phyloP scores from a whole-genome alignment of 2,888 invertebrate genomes.

The Scrobipalpa costella region DNA sequence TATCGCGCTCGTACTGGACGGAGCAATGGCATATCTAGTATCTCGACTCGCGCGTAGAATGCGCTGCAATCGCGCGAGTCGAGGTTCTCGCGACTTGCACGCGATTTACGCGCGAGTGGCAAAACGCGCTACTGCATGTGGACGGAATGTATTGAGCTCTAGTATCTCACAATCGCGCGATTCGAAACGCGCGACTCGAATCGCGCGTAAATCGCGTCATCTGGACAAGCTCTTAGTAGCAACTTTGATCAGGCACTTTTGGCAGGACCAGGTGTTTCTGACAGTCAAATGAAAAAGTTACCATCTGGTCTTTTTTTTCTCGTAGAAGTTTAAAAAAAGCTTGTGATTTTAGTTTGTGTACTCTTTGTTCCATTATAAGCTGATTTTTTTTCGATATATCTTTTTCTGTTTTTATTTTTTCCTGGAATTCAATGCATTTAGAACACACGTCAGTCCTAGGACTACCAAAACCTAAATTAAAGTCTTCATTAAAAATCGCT shows the following conservation, averaged over 20 bases:
- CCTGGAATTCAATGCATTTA: constrained; percentile 24
- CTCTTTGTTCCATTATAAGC: constrained; percentile 23
- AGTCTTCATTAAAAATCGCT: constrained; percentile 28
- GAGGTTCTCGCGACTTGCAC: too few relatives aligned
- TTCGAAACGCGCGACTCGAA: too few relatives aligned
- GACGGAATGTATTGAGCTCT: too few relatives aligned
- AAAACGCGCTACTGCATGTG: too few relatives aligned
- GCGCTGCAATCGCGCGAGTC: too few relatives aligned
- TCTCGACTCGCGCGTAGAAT: constrained; percentile 29
- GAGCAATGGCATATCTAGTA: constrained; percentile 29
- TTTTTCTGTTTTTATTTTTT: constrained; percentile 25
- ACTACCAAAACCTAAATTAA: constrained; percentile 30
- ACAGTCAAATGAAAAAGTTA: constrained; percentile 19
- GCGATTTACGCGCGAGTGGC: too few relatives aligned
- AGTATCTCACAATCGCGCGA: too few relatives aligned
- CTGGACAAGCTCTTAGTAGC: not conserved
- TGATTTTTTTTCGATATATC: constrained; percentile 7
- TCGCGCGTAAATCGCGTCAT: constrained; percentile 10
- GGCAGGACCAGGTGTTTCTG: constrained; percentile 14
- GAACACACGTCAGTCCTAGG: constrained; percentile 30
- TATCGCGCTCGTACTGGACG: constrained; percentile 26
- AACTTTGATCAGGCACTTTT: too few relatives aligned
- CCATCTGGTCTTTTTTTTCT: constrained; percentile 22
- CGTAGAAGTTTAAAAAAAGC: constrained; percentile 26
- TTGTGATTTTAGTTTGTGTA: constrained; percentile 29